phyloP scores from a whole-genome alignment of 2,113 vertebrate genomes.

The Shinisaurus crocodilurus region DNA sequence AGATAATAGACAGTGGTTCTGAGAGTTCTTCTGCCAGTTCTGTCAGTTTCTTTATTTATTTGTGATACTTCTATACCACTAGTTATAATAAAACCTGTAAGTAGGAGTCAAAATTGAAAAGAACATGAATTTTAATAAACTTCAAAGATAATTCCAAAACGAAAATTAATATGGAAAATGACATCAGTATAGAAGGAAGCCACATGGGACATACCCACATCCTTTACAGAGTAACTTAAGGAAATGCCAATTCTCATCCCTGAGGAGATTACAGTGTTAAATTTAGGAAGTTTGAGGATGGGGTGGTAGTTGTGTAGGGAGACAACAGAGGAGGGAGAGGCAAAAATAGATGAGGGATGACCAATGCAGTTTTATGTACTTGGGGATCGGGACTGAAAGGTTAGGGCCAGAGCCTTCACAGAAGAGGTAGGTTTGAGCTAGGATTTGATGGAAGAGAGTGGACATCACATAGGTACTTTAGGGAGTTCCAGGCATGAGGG shows the following conservation, averaged over 20 bases:
- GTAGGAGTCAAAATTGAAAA: no score
- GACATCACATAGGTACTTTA: not conserved
- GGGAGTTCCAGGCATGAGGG: not conserved
- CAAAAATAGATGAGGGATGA: not conserved
- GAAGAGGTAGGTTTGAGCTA: not conserved
- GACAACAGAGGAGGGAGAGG: not conserved
- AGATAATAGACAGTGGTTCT: no score
- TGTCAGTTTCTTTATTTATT: no score
- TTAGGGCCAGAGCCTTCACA: not conserved
- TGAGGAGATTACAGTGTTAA: not conserved
- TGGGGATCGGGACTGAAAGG: not conserved
- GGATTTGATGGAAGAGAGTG: not conserved
- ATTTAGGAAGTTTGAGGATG: not conserved
- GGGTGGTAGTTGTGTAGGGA: not conserved
- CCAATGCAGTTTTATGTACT: not conserved
- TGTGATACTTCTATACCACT: no score
- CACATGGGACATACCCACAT: no score
- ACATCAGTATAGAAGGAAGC: no score
- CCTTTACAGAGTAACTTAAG: not conserved
- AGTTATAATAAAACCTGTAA: no score
- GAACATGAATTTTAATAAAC: no score
- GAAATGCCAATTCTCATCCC: not conserved
- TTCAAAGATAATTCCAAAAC: no score
- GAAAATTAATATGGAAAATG: no score
- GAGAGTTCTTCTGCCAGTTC: no score